Conservation (phyloP, 2,113 vertebrate genomes). For the Gobius niger region DNA sequence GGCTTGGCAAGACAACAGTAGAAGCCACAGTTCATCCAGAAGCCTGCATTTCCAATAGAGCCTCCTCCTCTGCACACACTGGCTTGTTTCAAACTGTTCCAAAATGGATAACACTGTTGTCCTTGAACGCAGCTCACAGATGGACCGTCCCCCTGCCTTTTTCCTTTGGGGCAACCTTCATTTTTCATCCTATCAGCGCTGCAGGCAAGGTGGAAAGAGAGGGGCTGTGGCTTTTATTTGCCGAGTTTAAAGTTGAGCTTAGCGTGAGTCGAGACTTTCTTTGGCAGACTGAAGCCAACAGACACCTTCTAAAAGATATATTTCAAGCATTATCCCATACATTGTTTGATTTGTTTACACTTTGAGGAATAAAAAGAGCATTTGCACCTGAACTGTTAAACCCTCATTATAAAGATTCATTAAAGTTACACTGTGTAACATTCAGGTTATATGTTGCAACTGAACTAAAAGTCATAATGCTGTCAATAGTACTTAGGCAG, state of each 20-base stretch:
- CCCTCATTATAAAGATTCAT: too few relatives aligned
- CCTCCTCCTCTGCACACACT: slow-evolving; percentile 60
- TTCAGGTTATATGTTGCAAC: too few relatives aligned
- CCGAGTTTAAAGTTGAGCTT: slow-evolving; percentile 43
- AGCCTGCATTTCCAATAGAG: slow-evolving; percentile 42
- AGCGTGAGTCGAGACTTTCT: slow-evolving; percentile 39
- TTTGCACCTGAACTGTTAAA: background rate
- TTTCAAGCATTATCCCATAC: slow-evolving; percentile 1
- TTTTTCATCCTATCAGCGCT: slow-evolving; percentile 67
- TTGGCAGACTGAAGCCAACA: slow-evolving; percentile 19
- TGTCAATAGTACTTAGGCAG: too few relatives aligned
- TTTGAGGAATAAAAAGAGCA: background rate
- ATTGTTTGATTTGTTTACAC: background rate
- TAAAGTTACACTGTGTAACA: too few relatives aligned
- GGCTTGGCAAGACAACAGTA: slow-evolving; percentile 71
- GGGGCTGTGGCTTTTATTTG: slow-evolving; percentile 27
- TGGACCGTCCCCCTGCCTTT: slow-evolving; percentile 58
- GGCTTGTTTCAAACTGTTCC: slow-evolving; percentile 71
- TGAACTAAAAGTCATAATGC: too few relatives aligned
- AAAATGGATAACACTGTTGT: slow-evolving; percentile 73
- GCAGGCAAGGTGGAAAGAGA: slow-evolving; percentile 55
- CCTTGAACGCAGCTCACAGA: slow-evolving; percentile 75
- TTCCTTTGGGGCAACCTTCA: slow-evolving; percentile 58
- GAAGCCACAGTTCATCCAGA: slow-evolving; percentile 65
- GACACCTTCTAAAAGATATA: slow-evolving; percentile 3